Evolutionary conservation across 2,888 invertebrate species (phyloP).

Genomic region (Lithodes maja): DNA sequence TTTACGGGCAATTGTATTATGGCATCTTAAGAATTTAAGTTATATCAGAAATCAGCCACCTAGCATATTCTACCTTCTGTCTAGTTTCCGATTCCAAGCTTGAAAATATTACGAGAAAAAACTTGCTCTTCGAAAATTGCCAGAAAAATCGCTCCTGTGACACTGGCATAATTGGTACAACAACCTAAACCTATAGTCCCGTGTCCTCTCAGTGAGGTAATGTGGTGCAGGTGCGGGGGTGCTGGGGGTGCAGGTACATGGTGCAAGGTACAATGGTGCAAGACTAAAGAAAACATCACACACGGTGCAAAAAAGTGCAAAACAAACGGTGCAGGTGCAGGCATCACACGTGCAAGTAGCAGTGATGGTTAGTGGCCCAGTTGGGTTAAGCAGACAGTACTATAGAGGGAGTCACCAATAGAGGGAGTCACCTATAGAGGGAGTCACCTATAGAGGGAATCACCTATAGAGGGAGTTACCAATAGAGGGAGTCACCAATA

Average conservation of each 20-base stretch:
- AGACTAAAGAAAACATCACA: constrained; percentile 48
- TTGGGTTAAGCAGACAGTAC: constrained; percentile 56
- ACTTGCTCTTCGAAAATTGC: no score
- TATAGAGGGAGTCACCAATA: not conserved
- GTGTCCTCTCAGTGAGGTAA: constrained; percentile 57
- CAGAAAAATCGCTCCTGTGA: no score
- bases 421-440: not conserved
- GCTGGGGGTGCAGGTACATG: constrained; percentile 61
- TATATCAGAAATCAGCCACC: no score
- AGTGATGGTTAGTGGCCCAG: constrained; percentile 66
- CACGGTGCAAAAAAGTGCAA: constrained; percentile 43
- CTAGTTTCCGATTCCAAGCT: no score
- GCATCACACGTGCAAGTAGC: constrained; percentile 61
- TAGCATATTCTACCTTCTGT: no score
- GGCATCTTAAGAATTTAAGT: no score
- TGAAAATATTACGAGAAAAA: no score
- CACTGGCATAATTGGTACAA: not conserved
- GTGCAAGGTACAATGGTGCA: constrained; percentile 66
- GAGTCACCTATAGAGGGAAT: not conserved
- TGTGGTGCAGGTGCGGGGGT: constrained; percentile 65
- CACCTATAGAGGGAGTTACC: not conserved
- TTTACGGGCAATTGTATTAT: no score
- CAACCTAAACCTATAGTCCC: not conserved
- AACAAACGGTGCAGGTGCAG: constrained; percentile 60
- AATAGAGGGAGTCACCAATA: not conserved